These are phyloP conservation scores for Pristionchus arcanus DNA, from an alignment of 2,888 invertebrate genomes.

Conservation along the genomic window DNA sequence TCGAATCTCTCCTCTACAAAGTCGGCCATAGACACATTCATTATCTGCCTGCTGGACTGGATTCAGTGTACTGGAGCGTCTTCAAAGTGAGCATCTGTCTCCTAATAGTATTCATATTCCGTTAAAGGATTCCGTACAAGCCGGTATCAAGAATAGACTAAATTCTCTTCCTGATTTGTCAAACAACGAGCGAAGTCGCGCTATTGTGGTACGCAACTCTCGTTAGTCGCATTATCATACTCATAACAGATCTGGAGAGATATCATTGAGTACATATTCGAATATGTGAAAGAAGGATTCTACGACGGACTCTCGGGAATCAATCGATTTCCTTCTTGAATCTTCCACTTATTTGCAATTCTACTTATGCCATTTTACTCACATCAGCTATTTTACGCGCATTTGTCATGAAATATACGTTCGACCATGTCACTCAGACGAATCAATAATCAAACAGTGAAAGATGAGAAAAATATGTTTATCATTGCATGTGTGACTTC, in stretches of 20 bases:
- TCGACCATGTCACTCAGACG: too few species aligned
- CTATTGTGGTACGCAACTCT: slow-evolving; percentile 61
- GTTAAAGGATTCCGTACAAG: slow-evolving; percentile 74
- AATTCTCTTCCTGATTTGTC: slow-evolving; percentile 64
- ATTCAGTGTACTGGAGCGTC: slow-evolving; percentile 75
- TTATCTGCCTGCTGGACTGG: slow-evolving; percentile 74
- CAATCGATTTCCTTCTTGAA: slow-evolving; percentile 61
- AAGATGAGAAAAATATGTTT: too few species aligned
- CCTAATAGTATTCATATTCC: slow-evolving; percentile 9
- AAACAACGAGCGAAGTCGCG: slow-evolving; percentile 67
- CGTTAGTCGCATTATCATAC: too few species aligned
- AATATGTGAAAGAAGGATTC: slow-evolving; percentile 74
- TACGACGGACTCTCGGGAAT: slow-evolving; percentile 69
- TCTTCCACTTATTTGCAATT: too few species aligned
- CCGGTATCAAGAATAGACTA: slow-evolving; percentile 66
- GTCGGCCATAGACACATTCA: slow-evolving; percentile 73
- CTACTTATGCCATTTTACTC: too few species aligned
- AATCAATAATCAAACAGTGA: too few species aligned
- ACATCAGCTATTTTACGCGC: too few species aligned
- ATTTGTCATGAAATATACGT: too few species aligned
- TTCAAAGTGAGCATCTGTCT: slow-evolving; percentile 67
- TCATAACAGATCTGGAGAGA: slow-evolving; percentile 70
- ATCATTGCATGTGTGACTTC: too few species aligned
- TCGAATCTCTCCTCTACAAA: slow-evolving; percentile 66
- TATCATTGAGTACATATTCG: slow-evolving; percentile 71